Evolutionary conservation across 2,113 vertebrate genomes (phyloP).

Genomic region (Vidua macroura): DNA sequence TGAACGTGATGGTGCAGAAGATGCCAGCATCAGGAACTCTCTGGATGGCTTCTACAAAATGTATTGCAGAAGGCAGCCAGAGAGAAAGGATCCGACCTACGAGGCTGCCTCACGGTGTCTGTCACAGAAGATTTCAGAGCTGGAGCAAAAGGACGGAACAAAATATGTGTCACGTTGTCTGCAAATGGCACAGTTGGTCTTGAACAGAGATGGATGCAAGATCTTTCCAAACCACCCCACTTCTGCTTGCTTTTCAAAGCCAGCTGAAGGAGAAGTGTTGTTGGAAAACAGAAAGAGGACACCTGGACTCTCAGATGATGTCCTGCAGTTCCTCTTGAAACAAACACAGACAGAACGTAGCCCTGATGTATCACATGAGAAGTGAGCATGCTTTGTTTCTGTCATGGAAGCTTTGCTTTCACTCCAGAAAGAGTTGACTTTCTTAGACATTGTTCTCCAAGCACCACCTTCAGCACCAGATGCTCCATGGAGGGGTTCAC

Average conservation of each 20-base stretch:
- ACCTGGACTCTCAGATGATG: constrained; percentile 76
- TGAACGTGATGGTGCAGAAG: neutral
- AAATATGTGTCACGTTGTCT: constrained; percentile 60
- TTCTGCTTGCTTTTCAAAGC: constrained; percentile 58
- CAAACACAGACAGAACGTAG: neutral
- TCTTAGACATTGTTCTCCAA: neutral
- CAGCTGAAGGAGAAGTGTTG: neutral
- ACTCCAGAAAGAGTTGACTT: neutral
- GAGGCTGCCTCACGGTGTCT: constrained; percentile 43
- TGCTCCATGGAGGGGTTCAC: neutral
- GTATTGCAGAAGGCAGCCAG: neutral
- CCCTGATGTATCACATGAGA: neutral
- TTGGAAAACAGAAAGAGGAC: constrained; percentile 21
- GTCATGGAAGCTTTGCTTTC: neutral
- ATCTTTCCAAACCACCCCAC: constrained; percentile 53
- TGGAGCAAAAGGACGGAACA: constrained; percentile 15
- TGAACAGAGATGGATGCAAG: constrained; percentile 68
- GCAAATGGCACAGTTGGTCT: constrained; percentile 72
- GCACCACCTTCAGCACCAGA: neutral
- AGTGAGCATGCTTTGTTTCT: neutral
- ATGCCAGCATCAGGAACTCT: constrained; percentile 36
- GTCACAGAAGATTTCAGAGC: constrained; percentile 62
- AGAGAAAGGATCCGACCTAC: neutral
- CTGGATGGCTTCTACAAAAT: constrained; percentile 72
- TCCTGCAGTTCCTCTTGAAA: constrained; percentile 67